Evolutionary conservation across 2,797 vertebrate genomes (phyloP).

Genomic region (Clarias pachynema): DNA sequence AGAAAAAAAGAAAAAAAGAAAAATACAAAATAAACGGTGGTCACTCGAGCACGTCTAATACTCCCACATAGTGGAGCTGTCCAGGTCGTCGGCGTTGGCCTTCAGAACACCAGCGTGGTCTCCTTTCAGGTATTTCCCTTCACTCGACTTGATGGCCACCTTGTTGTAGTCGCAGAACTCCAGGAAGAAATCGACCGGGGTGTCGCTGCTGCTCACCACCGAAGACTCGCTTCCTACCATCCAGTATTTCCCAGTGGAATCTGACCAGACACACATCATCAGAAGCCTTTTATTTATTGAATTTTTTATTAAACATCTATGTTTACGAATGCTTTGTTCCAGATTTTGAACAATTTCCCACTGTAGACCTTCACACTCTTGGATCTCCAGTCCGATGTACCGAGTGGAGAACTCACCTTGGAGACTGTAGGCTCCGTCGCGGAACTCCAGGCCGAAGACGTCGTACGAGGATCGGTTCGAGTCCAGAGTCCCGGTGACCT

Average conservation of each 20-base stretch:
- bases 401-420: slow-evolving; percentile 76
- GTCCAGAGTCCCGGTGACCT: slow-evolving; percentile 94
- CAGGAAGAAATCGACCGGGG: slow-evolving; percentile 92
- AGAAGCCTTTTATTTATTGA: not conserved
- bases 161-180: slow-evolving; percentile 99
- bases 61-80: slow-evolving; percentile 95
- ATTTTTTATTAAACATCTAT: too few species aligned
- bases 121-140: slow-evolving; percentile 92
- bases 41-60: slow-evolving; percentile 83
- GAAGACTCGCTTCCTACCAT: slow-evolving; percentile 88
- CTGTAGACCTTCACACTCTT: not conserved
- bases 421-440: slow-evolving; percentile 91
- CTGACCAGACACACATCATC: slow-evolving; percentile 64
- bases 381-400: not conserved
- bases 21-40: slow-evolving; percentile 54
- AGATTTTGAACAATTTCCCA: not conserved
- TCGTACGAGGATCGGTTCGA: slow-evolving; percentile 95
- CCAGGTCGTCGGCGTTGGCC: slow-evolving; percentile 88
- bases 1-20: slow-evolving; percentile 22
- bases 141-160: slow-evolving; percentile 87
- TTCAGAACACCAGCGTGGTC: slow-evolving; percentile 97
- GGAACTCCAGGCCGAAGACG: slow-evolving; percentile 93
- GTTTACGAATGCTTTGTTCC: not conserved
- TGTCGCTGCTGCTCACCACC: slow-evolving; percentile 92
- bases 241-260: slow-evolving; percentile 98